Conservation (phyloP, 2,113 vertebrate genomes). For the Cygnus buccinator region DNA sequence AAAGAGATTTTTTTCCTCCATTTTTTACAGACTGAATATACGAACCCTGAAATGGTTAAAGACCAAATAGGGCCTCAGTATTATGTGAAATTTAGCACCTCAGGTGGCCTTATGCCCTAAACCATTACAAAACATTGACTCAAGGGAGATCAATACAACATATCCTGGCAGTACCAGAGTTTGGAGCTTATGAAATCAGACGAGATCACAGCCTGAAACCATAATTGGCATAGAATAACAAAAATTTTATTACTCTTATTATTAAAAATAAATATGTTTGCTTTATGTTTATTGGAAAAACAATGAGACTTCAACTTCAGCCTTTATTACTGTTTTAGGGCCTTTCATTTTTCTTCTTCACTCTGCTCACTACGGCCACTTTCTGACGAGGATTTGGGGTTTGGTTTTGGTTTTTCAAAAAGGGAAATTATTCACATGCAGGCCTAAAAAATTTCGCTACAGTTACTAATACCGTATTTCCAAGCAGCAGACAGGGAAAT, state of each 20-base stretch:
- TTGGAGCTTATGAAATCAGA: not conserved
- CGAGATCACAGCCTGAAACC: not conserved
- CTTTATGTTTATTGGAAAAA: not conserved
- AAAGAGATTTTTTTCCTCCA: not conserved
- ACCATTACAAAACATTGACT: not conserved
- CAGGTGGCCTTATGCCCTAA: not conserved
- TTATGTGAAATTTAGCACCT: not conserved
- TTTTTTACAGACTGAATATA: not conserved
- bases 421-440: not conserved
- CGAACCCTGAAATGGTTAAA: not conserved
- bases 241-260: not conserved
- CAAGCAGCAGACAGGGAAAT: not conserved
- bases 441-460: not conserved
- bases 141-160: conserved; percentile 1
- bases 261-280: not conserved
- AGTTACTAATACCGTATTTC: not conserved
- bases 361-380: not conserved
- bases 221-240: not conserved
- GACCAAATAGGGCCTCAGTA: not conserved
- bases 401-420: not conserved
- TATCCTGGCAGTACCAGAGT: not conserved
- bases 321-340: not conserved
- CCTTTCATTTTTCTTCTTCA: not conserved
- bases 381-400: not conserved
- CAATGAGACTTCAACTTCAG: not conserved